Conservation (phyloP, 2,888 invertebrate species). For the Dendrolimus pini region DNA sequence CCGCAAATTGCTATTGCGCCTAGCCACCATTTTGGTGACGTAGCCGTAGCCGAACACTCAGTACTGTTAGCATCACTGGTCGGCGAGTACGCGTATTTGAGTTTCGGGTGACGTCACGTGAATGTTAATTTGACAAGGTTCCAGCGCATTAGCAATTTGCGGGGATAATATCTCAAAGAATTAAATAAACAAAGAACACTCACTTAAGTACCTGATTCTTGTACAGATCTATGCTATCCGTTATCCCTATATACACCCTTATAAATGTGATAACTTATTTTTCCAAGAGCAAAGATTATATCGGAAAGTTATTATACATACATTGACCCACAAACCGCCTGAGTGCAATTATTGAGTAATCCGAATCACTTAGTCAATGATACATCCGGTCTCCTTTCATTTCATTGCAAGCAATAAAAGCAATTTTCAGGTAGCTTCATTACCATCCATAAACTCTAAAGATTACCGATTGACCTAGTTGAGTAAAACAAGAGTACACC, state of each 20-base stretch:
- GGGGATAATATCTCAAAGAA: no score
- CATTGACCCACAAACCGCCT: not conserved
- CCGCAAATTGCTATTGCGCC: no score
- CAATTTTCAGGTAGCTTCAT: constrained; percentile 9
- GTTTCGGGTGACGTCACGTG: no score
- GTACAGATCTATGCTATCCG: no score
- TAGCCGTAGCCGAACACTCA: no score
- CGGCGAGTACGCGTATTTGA: no score
- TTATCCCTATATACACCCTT: not conserved
- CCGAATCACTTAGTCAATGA: constrained; percentile 34
- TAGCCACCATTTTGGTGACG: no score
- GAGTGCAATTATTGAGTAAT: constrained; percentile 34
- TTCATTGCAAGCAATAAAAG: constrained; percentile 20
- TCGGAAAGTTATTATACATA: not conserved
- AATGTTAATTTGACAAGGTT: no score
- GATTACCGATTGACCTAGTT: not conserved
- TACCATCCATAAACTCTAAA: not conserved
- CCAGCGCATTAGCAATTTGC: no score
- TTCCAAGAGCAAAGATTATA: not conserved
- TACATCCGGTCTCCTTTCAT: constrained; percentile 41
- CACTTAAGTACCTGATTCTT: no score
- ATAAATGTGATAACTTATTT: not conserved
- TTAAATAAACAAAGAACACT: no score
- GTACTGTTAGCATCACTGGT: no score
- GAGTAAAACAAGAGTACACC: not conserved